Conservation (phyloP, 2,113 vertebrate species). For the Mobula hypostoma region DNA sequence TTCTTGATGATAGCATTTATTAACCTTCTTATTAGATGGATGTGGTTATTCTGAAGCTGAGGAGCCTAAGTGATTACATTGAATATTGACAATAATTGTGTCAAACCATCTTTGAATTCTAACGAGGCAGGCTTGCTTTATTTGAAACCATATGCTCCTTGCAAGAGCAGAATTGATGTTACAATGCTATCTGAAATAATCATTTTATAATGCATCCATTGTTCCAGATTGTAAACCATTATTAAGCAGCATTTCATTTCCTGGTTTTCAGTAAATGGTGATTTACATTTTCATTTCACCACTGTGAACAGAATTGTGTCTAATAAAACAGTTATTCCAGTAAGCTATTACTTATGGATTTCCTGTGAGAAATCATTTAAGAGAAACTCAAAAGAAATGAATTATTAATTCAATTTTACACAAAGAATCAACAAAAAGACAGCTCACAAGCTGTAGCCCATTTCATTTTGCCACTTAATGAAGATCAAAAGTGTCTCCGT, state of each 20-base stretch:
- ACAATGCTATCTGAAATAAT: not conserved
- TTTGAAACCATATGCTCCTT: not conserved
- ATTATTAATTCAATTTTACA: constrained; percentile 36
- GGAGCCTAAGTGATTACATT: constrained; percentile 1
- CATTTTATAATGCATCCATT: constrained; percentile 3
- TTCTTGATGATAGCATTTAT: constrained; percentile 5
- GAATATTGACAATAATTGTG: constrained; percentile 22
- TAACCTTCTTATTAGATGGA: constrained; percentile 10
- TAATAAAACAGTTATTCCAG: constrained; percentile 32
- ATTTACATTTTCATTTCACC: constrained; percentile 30
- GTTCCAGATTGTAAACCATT: constrained; percentile 14
- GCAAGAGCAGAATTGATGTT: not conserved
- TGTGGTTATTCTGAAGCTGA: constrained; percentile 1
- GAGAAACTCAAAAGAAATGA: constrained; percentile 23
- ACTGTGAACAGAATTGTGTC: constrained; percentile 23
- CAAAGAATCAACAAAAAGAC: constrained; percentile 24
- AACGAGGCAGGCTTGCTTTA: not conserved
- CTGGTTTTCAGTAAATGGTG: constrained; percentile 29
- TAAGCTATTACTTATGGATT: constrained; percentile 37
- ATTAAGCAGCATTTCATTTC: constrained; percentile 28
- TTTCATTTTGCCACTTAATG: constrained; percentile 35
- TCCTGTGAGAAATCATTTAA: constrained; percentile 33
- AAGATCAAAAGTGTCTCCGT: constrained; percentile 13
- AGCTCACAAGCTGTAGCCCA: not conserved
- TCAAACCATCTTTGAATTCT: not conserved